phyloP scores from a whole-genome alignment of 2,113 vertebrate genomes.

The Peromyscus californicus region DNA sequence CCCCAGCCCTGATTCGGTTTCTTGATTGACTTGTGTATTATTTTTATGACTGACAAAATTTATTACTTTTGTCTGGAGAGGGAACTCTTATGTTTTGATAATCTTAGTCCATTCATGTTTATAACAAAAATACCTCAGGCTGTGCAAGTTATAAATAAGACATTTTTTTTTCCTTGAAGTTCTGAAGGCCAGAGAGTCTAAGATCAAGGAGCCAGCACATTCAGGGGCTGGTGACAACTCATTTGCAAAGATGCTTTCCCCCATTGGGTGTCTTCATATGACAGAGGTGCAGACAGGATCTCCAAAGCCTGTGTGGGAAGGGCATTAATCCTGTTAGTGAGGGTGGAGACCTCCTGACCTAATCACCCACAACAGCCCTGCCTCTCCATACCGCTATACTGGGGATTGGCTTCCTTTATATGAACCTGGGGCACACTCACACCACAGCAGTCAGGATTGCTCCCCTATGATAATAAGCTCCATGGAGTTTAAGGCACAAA shows the following conservation, averaged over 20 bases:
- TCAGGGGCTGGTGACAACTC: not conserved
- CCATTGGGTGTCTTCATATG: not conserved
- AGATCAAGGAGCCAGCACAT: not conserved
- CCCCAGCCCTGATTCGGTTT: not conserved
- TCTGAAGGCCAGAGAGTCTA: not conserved
- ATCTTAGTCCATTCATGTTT: constrained; percentile 4
- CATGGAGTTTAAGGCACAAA: not conserved
- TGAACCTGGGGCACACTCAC: not conserved
- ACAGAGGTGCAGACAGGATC: not conserved
- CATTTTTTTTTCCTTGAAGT: not conserved
- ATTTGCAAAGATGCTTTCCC: not conserved
- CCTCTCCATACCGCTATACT: not conserved
- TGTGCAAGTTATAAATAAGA: not conserved
- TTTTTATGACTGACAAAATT: not conserved
- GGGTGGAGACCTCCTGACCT: not conserved
- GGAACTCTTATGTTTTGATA: not conserved
- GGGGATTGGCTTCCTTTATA: not conserved
- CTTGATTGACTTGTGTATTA: constrained; percentile 16
- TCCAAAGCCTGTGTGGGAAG: not conserved
- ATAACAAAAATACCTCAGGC: not conserved
- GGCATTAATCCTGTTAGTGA: not conserved
- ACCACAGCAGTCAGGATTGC: not conserved
- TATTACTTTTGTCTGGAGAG: not conserved
- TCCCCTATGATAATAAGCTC: not conserved
- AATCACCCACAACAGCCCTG: not conserved